Conservation (phyloP, 1,140 invertebrate species). For the Drosophila lacertosa region DNA sequence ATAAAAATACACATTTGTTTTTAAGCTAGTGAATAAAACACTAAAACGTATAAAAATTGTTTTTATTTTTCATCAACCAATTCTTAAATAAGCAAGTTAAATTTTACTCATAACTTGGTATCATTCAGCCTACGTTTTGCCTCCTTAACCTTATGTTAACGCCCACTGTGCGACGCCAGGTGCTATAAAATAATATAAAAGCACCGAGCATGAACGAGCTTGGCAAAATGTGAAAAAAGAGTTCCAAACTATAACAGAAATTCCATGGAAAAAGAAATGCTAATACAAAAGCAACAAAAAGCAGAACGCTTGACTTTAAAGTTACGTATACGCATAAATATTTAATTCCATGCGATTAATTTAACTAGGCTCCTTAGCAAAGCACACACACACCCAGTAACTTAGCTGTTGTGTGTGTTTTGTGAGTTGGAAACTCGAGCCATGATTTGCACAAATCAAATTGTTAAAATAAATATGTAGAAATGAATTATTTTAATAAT, state of each 20-base stretch:
- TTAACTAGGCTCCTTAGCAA: constrained; percentile 60
- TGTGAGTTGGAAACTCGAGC: constrained; percentile 11
- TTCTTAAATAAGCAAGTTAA: too few species aligned
- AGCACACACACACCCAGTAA: constrained; percentile 8
- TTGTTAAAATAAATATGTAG: background rate
- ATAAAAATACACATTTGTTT: too few species aligned
- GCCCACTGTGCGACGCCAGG: constrained; percentile 17
- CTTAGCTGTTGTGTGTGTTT: constrained; percentile 30
- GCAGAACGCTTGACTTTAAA: constrained; percentile 43
- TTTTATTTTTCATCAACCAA: too few species aligned
- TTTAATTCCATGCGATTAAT: constrained; percentile 78
- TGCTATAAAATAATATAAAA: constrained; percentile 51
- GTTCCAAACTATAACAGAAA: constrained; percentile 36
- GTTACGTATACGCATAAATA: constrained; percentile 58
- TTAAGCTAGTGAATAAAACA: too few species aligned
- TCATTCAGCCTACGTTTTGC: too few species aligned
- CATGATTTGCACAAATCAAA: too few species aligned
- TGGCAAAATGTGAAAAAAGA: constrained; percentile 16
- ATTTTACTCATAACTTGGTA: too few species aligned
- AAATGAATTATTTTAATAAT: too few species aligned
- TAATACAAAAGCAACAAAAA: constrained; percentile 20
- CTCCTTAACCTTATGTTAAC: too few species aligned
- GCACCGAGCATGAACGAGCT: constrained; percentile 23
- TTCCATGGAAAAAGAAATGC: constrained; percentile 1
- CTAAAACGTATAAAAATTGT: too few species aligned